Evolutionary conservation across 2,797 vertebrate genomes (phyloP).

Genomic region (Malurus leucopterus): DNA sequence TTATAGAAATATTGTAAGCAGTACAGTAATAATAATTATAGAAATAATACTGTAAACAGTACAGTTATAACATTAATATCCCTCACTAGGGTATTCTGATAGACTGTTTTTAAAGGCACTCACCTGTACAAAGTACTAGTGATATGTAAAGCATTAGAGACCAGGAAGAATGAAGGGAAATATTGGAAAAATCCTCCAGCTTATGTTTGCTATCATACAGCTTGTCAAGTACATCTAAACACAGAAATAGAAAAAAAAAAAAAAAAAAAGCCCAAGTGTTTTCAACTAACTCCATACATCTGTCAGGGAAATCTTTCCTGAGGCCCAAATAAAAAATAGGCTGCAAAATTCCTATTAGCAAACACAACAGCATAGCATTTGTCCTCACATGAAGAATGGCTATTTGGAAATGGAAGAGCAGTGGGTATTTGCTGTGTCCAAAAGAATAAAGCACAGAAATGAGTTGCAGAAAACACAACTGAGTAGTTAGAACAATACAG

Average conservation of each 20-base stretch:
- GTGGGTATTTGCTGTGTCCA: background rate
- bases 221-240: background rate
- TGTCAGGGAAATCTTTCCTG: background rate
- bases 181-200: accelerated
- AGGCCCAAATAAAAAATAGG: background rate
- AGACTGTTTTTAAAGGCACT: background rate
- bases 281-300: background rate
- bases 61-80: background rate
- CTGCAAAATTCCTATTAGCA: background rate
- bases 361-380: background rate
- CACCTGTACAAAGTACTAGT: background rate
- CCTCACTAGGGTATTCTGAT: background rate
- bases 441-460: background rate
- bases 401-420: background rate
- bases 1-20: background rate
- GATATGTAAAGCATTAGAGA: background rate
- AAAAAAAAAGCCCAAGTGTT: background rate
- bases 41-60: background rate
- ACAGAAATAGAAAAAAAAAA: background rate
- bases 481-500: background rate
- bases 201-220: background rate
- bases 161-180: background rate
- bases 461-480: background rate
- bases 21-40: background rate
- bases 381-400: background rate